Evolutionary conservation across 2,113 vertebrate genomes (phyloP).

Genomic region (Corvus hawaiiensis): DNA sequence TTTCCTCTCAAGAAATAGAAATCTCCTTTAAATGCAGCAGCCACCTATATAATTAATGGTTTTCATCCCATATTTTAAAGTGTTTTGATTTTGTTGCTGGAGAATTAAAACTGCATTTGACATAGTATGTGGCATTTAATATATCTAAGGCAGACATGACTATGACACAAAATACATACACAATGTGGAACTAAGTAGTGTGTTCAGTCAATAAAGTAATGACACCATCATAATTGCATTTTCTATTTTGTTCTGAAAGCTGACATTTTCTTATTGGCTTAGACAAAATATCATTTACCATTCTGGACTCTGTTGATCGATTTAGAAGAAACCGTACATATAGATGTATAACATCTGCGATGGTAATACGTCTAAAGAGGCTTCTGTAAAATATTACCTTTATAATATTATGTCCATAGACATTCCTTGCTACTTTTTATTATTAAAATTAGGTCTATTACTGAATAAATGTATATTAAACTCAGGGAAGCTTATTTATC

Average conservation of each 20-base stretch:
- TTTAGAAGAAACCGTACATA: neutral
- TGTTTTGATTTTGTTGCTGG: neutral
- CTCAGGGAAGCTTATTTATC: neutral
- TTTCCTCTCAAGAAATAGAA: neutral
- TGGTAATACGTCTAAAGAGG: neutral
- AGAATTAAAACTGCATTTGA: neutral
- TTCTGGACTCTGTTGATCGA: neutral
- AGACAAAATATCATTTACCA: neutral
- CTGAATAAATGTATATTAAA: neutral
- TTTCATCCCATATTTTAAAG: neutral
- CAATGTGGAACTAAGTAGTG: neutral
- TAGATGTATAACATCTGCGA: neutral
- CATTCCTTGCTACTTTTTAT: neutral
- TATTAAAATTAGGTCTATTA: neutral
- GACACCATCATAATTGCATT: neutral
- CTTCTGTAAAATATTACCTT: neutral
- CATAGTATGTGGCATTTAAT: neutral
- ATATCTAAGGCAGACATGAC: neutral
- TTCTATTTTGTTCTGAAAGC: neutral
- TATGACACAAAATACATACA: neutral
- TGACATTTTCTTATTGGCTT: neutral
- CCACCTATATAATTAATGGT: fast-evolving
- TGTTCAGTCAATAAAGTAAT: neutral
- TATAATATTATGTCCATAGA: neutral
- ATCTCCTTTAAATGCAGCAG: neutral